phyloP scores from a whole-genome alignment of 2,888 invertebrate genomes.

The Eupithecia subumbrata region DNA sequence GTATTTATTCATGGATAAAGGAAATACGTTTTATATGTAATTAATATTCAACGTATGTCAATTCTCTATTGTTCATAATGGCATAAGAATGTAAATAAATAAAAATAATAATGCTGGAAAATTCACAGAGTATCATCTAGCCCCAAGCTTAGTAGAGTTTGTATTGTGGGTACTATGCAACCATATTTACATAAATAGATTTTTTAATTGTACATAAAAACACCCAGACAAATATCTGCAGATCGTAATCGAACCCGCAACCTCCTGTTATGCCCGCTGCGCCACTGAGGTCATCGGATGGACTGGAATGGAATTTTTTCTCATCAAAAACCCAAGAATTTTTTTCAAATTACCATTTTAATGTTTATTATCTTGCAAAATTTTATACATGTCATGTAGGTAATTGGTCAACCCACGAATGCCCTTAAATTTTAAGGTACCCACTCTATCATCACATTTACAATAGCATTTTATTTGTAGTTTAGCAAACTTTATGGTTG shows the following conservation, averaged over 20 bases:
- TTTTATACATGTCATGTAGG: not conserved
- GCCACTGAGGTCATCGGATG: not conserved
- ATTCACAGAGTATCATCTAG: not conserved
- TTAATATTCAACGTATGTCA: not conserved
- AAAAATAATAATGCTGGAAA: not conserved
- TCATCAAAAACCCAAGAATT: not conserved
- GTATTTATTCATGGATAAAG: constrained; percentile 11
- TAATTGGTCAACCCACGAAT: not conserved
- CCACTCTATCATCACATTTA: not conserved
- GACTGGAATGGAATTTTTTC: not conserved
- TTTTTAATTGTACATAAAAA: too few relatives aligned
- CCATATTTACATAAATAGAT: too few relatives aligned
- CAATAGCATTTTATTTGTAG: not conserved
- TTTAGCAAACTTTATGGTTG: constrained; percentile 3
- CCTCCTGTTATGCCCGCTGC: not conserved
- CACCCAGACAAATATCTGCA: too few relatives aligned
- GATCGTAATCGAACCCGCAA: not conserved
- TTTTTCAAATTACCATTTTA: not conserved
- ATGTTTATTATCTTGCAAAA: not conserved
- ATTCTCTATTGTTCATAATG: not conserved
- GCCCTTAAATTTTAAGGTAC: not conserved
- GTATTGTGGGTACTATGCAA: not conserved
- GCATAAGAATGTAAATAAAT: not conserved
- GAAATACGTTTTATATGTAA: not conserved
- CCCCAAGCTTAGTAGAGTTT: not conserved